phyloP scores from a whole-genome alignment of 1,140 invertebrate species.

The Brevipalpus yothersi region DNA sequence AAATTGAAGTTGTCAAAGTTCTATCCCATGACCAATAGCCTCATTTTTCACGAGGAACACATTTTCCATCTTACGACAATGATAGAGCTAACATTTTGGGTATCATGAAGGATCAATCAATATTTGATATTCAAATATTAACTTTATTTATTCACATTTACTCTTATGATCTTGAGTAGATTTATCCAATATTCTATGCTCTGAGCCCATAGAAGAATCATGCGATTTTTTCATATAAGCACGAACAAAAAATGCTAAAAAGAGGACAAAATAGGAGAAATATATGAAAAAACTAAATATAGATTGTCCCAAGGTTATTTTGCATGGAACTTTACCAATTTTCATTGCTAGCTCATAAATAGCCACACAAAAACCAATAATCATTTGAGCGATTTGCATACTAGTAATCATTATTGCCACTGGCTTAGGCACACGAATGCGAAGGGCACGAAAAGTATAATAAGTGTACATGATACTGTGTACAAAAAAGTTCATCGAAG shows the following conservation, averaged over 20 bases:
- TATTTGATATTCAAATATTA: no score
- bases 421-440: constrained; percentile 48
- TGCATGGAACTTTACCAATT: background rate
- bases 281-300: constrained; percentile 5
- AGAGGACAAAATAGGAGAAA: constrained; percentile 3
- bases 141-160: no score
- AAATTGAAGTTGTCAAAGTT: no score
- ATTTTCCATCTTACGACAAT: no score
- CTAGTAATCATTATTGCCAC: constrained; percentile 79
- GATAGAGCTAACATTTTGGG: no score
- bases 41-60: no score
- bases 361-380: constrained; percentile 71
- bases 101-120: no score
- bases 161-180: no score
- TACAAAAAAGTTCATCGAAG: constrained; percentile 88
- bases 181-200: no score
- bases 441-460: constrained; percentile 69
- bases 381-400: constrained; percentile 79
- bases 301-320: constrained; percentile 1
- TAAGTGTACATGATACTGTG: constrained; percentile 96
- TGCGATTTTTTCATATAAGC: background rate
- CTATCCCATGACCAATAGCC: no score
- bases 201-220: no score
- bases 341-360: constrained; percentile 24
- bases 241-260: constrained; percentile 4